Base-by-base conservation (phyloP, 2,888 invertebrate genomes). In the Nymphalis urticae region DNA sequence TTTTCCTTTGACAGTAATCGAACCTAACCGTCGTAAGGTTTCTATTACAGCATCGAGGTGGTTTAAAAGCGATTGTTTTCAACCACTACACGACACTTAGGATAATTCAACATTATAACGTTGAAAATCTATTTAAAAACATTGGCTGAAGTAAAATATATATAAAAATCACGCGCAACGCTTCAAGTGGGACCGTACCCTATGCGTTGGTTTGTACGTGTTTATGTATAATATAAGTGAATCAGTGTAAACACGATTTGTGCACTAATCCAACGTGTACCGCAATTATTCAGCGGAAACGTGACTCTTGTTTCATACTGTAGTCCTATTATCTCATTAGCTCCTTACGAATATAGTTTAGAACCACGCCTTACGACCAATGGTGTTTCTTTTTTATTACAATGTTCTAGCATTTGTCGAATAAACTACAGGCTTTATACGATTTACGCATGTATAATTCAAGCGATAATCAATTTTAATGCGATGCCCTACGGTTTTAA, bases 271-370 rank as follows among this genome's bases (percentile, higher is more conserved):
- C 82, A 75, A 69, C 80, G 77, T 80, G 76, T 81, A 73, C 82
- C 79, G 80, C 78, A 80, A 81, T 85, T 83, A 85, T 85, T 82
- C 80, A 81, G 77, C 69, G 77, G 75, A 86, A 85, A 84, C 84
- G 85, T 83, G 76, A 83, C 82, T 73, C 80, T 80, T 79, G 62
- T 72, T 62, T 42, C 13, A 42, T 42, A 42, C 51, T 54, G 62
- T 56, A 24, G 48, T 48, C 48, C 21, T 68, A 72, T 73, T 76
- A 76, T 75, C 74, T 76, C 72, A 75, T 75, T 76, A 77, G 63
- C 60, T 72, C 66, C 65, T 72, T 67, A 73, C 64, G 53, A 66
- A 71, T 69, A 69, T 66, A 62, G 65, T 58, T 64, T 71, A 59
- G 72, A 61, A 78, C 78, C 80, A 79, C 81, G 81, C 81, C 80